Evolutionary conservation across 2,797 vertebrate genomes (phyloP), one percentile per base, ranked within the genome.

Genomic region (Sardinella longiceps): DNA sequence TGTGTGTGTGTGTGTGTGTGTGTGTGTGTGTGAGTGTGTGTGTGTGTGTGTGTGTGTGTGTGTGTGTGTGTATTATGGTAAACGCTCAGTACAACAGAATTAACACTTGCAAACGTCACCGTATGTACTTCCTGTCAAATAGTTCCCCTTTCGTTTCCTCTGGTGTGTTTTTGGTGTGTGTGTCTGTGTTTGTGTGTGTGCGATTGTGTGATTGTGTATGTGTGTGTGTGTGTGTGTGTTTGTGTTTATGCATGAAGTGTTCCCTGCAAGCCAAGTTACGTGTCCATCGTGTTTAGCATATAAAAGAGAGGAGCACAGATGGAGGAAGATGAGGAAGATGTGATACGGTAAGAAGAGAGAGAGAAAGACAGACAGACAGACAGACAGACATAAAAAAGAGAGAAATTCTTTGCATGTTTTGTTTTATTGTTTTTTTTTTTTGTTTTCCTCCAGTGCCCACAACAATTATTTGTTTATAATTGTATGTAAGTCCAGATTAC

Each of bases 1-100:
- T 77, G 1, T 37, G 70, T 77, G 28, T 60, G 20, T 60, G n/a
- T 60, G 56, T n/a, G 30, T 20, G 70, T 25, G n/a, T n/a, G 2
- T 25, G 56, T 60, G 37, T 14, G 1, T 60, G 70, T 77, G 2
- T 20, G 70, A 14, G 28, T 39, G 28, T 6, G 14, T 74, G 66
- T 77, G 1, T 37, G 70, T 77, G 28, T 77, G 70, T 77, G 70
- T 77, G 70, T 77, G 28, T 77, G 70, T 48, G 43, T 39, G 39
- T n/a, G 80, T 80, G 43, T 2, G 80, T 80, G 80, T 45, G 80
- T 80, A 23, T 81, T 28, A 48, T 23, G 43, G n/a, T 12, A 58
- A 56, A n/a, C 56, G n/a, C 20, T 58, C 56, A n/a, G 56, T 58
- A n/a, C 20, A n/a, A 58, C 6, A 58, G 20, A 58, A 25, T 6